Conservation (phyloP, 2,888 invertebrate genomes). For the Lithosia quadra region DNA sequence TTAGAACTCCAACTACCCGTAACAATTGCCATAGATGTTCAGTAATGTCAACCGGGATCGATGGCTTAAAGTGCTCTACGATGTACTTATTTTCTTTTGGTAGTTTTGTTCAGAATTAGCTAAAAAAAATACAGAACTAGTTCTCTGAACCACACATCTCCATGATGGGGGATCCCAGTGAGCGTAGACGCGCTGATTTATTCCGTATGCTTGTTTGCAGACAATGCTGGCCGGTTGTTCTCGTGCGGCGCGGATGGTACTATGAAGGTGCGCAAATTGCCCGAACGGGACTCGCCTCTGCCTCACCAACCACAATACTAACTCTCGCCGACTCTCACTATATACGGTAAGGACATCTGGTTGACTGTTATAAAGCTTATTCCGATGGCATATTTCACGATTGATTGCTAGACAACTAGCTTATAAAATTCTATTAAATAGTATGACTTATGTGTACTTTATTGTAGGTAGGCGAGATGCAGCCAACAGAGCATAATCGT, state of each 20-base stretch:
- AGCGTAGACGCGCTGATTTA: background rate
- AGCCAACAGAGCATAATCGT: constrained; percentile 37
- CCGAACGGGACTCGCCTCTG: constrained; percentile 89
- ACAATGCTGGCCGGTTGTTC: constrained; percentile 95
- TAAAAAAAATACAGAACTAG: too few relatives aligned
- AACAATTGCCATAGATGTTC: too few relatives aligned
- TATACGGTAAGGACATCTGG: constrained; percentile 3
- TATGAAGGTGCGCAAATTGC: constrained; percentile 97
- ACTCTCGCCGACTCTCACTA: constrained; percentile 21
- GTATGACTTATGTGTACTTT: constrained; percentile 10
- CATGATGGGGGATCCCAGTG: too few relatives aligned
- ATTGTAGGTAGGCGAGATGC: constrained; percentile 54
- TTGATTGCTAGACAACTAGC: background rate
- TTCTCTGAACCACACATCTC: too few relatives aligned
- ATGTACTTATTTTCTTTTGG: too few relatives aligned
- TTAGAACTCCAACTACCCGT: too few relatives aligned
- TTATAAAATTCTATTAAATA: background rate
- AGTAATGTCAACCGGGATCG: too few relatives aligned
- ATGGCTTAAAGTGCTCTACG: too few relatives aligned
- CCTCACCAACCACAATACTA: constrained; percentile 73
- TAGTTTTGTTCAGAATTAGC: too few relatives aligned
- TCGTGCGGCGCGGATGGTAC: constrained; percentile 99
- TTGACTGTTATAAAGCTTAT: background rate
- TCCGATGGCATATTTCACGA: background rate
- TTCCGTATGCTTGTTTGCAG: constrained; percentile 69